Evolutionary conservation across 2,113 vertebrate genomes (phyloP).

Genomic region (Coryphaenoides rupestris): DNA sequence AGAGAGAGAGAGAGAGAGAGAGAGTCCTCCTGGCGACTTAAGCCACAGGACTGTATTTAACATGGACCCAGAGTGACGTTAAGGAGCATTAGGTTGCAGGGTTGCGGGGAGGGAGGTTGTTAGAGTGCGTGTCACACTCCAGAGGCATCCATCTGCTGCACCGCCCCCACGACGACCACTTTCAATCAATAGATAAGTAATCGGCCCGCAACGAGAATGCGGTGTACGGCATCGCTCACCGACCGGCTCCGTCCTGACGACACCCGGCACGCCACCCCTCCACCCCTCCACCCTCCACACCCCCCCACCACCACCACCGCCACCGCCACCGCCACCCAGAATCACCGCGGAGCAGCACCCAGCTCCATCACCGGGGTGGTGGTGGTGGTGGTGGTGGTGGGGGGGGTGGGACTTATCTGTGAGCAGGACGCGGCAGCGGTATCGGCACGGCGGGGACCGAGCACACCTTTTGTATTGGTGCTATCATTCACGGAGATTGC

Average conservation of each 20-base stretch:
- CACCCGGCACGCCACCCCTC: too few species aligned
- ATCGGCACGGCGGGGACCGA: conserved; percentile 46
- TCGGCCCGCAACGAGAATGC: conserved; percentile 67
- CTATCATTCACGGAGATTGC: conserved; percentile 32
- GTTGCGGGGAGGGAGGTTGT: conserved; percentile 61
- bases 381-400: too few species aligned
- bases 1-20: conserved; percentile 31
- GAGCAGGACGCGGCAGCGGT: conserved; percentile 37
- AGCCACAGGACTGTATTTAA: conserved; percentile 70
- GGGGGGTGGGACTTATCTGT: conserved; percentile 66
- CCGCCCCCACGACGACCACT: conserved; percentile 43
- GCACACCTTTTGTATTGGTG: conserved; percentile 43
- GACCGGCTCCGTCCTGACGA: conserved; percentile 34
- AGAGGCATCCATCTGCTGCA: conserved; percentile 71
- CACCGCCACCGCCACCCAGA: conserved; percentile 46
- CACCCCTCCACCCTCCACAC: too few species aligned
- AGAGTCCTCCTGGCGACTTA: conserved; percentile 58
- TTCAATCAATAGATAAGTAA: conserved; percentile 78
- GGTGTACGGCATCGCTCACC: conserved; percentile 63
- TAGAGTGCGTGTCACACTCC: conserved; percentile 70
- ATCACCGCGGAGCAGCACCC: conserved; percentile 20
- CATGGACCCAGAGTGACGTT: conserved; percentile 65
- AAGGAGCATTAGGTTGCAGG: conserved; percentile 72
- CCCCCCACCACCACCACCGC: too few species aligned
- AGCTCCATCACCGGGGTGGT: conserved; percentile 42